Percentiles rank a stretch among this genome's conserved stretches.
These are phyloP conservation scores for Eueides isabella DNA, from an alignment of 1,140 invertebrate species.

Conservation along the genomic window DNA sequence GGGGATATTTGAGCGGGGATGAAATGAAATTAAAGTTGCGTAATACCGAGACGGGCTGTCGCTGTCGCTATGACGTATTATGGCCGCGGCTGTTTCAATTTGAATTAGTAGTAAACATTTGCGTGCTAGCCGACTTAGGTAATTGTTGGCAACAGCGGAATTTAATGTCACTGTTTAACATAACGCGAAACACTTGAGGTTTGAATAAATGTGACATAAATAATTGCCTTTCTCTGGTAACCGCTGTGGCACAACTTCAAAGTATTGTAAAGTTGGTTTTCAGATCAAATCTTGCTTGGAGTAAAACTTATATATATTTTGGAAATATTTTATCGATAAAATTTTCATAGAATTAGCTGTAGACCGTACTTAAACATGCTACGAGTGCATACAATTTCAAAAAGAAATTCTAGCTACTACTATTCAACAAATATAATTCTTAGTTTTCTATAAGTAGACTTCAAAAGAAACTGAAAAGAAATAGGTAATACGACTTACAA, in stretches of 20 bases:
- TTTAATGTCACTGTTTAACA: slow-evolving; percentile 26
- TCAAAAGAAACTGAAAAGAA: neutral
- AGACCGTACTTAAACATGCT: too few relatives aligned
- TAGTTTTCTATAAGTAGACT: neutral
- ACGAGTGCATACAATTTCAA: too few relatives aligned
- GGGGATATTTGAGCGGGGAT: slow-evolving; percentile 59
- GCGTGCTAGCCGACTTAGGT: slow-evolving; percentile 27
- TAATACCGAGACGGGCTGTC: slow-evolving; percentile 54
- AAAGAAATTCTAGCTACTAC: neutral
- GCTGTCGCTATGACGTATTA: slow-evolving; percentile 51
- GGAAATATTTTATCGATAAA: too few relatives aligned
- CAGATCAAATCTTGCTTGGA: neutral
- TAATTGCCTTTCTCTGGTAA: neutral
- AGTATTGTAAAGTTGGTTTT: neutral
- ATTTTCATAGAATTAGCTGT: too few relatives aligned
- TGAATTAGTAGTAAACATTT: slow-evolving; percentile 40
- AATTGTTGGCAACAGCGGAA: slow-evolving; percentile 25
- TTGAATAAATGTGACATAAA: slow-evolving; percentile 14
- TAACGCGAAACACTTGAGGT: slow-evolving; percentile 14
- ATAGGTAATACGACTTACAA: slow-evolving; percentile 11
- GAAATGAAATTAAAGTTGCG: slow-evolving; percentile 71
- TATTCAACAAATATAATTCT: neutral
- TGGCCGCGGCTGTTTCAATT: slow-evolving; percentile 45
- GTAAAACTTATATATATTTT: too few relatives aligned
- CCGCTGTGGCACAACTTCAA: neutral